Evolutionary conservation across 2,888 invertebrate species (phyloP), one percentile per base, ranked within the genome.

Genomic region (Tortrix viridana): DNA sequence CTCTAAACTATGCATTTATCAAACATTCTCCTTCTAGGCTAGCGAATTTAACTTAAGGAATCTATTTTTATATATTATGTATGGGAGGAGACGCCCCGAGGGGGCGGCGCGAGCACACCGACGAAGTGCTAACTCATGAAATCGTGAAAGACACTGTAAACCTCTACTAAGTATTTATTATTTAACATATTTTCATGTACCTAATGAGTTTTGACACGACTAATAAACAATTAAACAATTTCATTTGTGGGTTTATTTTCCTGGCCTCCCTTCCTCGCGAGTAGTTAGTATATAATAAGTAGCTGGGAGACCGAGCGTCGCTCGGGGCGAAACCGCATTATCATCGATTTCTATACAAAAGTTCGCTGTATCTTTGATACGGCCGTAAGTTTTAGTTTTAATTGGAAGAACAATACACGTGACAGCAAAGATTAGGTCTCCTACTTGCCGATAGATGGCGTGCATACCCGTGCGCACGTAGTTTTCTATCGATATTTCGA

Each of bases 21-120:
- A 81, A 82, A 78, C 76, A 77, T 82, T 86, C 84, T 87, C 80
- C 82, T 85, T 77, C 70, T 84, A 88, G 86, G 77, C 73, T 85
- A 85, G 80, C 67, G 69, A 71, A 77, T 75, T 72, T 69, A 68
- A 70, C 71, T 66, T 86, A 82, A 84, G 80, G 72, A 77, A 85
- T 88, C 86, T 90, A 89, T 89, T 89, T 90, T 90, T 89, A 79
- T 90, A 89, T n/a, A n/a, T n/a, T n/a, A n/a, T 84, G 80, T 82
- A 80, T 73, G 75, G 73, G 71, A 59, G 57, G 32, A 49, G 14
- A 4, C 14, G 38, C 4, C 9, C 12, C 22, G 14, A 5, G 22
- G 22, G 18, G 37, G 7, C 57, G 7, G 32, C 14, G 18, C n/a
- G 14, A 37, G 20, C 38, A 20, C 12, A 5, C 59, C 38, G 23